These are phyloP conservation scores for Lithobates pipiens DNA, from an alignment of 2,797 vertebrate species.

Conservation along the genomic window DNA sequence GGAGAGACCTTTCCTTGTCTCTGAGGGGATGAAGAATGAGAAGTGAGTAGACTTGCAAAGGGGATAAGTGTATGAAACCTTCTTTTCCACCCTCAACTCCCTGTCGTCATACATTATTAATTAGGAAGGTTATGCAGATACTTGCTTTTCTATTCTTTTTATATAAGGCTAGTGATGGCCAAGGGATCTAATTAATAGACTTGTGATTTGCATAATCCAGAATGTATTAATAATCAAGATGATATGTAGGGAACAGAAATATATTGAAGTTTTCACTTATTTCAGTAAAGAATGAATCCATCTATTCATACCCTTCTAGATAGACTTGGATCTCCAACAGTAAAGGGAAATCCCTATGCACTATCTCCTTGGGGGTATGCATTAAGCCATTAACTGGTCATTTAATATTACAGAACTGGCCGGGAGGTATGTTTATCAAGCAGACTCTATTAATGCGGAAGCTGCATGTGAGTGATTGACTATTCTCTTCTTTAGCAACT, in stretches of 20 bases:
- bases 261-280: constrained; percentile 50
- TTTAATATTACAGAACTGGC: constrained; percentile 38
- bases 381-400: constrained; percentile 35
- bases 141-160: constrained; percentile 45
- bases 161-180: constrained; percentile 54
- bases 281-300: background rate
- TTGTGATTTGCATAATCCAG: constrained; percentile 64
- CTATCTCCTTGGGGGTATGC: constrained; percentile 42
- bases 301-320: constrained; percentile 43
- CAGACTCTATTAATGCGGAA: constrained; percentile 34
- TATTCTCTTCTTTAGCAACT: background rate
- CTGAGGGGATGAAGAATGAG: background rate
- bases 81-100: constrained; percentile 42
- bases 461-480: constrained; percentile 13
- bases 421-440: constrained; percentile 28
- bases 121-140: constrained; percentile 44
- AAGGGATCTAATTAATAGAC: constrained; percentile 67
- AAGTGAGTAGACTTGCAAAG: background rate
- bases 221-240: constrained; percentile 18
- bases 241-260: constrained; percentile 54
- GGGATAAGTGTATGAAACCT: constrained; percentile 22
- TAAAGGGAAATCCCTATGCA: constrained; percentile 25
- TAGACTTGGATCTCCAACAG: constrained; percentile 13
- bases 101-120: constrained; percentile 60
- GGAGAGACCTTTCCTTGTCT: background rate